Conservation (phyloP, 2,113 vertebrate genomes). For the Brachyistius frenatus region DNA sequence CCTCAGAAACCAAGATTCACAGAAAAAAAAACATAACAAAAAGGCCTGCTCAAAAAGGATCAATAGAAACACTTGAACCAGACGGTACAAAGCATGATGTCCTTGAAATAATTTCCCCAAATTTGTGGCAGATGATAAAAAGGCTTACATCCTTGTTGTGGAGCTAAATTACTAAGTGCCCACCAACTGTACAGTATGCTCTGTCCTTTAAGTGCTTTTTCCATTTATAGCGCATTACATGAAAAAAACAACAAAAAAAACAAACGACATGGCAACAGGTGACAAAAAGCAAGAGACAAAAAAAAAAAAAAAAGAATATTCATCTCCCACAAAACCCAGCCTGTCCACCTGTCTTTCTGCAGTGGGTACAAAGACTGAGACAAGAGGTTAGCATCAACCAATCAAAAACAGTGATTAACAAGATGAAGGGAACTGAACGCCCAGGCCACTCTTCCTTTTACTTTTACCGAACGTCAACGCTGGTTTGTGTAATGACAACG, state of each 20-base stretch:
- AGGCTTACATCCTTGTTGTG: conserved; percentile 30
- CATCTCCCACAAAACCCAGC: conserved; percentile 27
- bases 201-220: conserved; percentile 53
- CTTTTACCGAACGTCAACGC: conserved; percentile 66
- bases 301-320: conserved; percentile 4
- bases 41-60: conserved; percentile 25
- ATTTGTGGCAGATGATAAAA: conserved; percentile 41
- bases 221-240: conserved; percentile 37
- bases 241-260: no score
- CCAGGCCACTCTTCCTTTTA: conserved; percentile 35
- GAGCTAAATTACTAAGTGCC: conserved; percentile 54
- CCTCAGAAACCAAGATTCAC: conserved; percentile 15
- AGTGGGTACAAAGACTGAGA: conserved; percentile 59
- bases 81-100: conserved; percentile 30
- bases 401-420: conserved; percentile 54
- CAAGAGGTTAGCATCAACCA: conserved; percentile 49
- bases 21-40: background rate
- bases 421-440: conserved; percentile 57
- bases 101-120: conserved; percentile 37
- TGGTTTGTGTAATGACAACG: conserved; percentile 67
- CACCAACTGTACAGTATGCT: conserved; percentile 36
- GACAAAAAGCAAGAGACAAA: conserved; percentile 55
- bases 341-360: conserved; percentile 19
- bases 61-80: conserved; percentile 47
- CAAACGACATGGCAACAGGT: conserved; percentile 43